These are phyloP conservation scores for Tineola bisselliella DNA, from an alignment of 2,888 invertebrate species.

Conservation along the genomic window DNA sequence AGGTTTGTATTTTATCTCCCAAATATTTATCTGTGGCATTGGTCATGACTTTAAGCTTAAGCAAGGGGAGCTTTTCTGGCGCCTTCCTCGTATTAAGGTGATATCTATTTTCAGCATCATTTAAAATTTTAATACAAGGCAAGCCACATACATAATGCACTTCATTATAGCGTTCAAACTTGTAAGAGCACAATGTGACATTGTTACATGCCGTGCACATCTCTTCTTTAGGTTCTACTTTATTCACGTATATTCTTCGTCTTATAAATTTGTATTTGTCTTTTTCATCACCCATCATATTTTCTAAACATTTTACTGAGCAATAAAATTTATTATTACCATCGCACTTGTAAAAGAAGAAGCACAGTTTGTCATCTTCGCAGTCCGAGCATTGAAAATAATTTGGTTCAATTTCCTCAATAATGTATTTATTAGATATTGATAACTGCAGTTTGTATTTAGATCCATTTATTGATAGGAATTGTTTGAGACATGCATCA, in stretches of 20 bases:
- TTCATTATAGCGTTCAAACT: constrained; percentile 61
- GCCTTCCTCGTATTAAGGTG: constrained; percentile 35
- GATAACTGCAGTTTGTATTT: constrained; percentile 28
- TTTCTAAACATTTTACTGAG: constrained; percentile 63
- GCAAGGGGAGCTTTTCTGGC: constrained; percentile 32
- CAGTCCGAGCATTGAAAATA: constrained; percentile 46
- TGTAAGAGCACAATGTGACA: constrained; percentile 52
- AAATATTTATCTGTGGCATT: constrained; percentile 64
- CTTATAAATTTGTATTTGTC: constrained; percentile 66
- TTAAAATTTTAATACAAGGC: constrained; percentile 63
- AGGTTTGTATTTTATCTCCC: constrained; percentile 67
- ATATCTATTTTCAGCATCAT: constrained; percentile 45
- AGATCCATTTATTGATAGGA: constrained; percentile 43
- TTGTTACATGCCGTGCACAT: constrained; percentile 62
- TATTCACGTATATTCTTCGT: constrained; percentile 58
- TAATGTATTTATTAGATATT: constrained; percentile 41
- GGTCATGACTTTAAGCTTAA: constrained; percentile 60
- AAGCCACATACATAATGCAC: constrained; percentile 64
- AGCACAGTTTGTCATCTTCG: constrained; percentile 50
- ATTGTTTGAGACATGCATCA: constrained; percentile 54
- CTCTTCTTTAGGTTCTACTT: constrained; percentile 30
- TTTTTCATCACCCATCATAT: constrained; percentile 61
- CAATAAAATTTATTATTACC: constrained; percentile 61
- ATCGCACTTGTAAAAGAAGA: constrained; percentile 54
- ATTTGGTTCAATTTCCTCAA: constrained; percentile 46